These are phyloP conservation scores for Fringilla coelebs DNA, from an alignment of 2,797 vertebrate genomes.

Conservation along the genomic window DNA sequence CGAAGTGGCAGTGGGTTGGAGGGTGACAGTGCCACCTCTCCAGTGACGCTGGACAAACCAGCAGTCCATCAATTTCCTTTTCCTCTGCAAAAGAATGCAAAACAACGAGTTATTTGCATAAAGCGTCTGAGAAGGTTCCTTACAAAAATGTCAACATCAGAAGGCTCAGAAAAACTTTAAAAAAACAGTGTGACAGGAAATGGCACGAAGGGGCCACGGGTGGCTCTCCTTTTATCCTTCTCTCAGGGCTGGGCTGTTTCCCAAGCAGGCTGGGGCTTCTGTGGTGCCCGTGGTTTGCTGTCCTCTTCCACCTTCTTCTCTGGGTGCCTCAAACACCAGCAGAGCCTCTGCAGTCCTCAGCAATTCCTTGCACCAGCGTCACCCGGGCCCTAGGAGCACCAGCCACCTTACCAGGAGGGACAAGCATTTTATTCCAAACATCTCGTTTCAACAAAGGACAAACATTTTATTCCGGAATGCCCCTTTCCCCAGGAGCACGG, in stretches of 20 bases:
- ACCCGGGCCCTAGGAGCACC: neutral
- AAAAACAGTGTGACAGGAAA: neutral
- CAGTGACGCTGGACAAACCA: too few species aligned
- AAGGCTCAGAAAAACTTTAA: too few species aligned
- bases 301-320: neutral
- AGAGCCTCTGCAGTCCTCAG: neutral
- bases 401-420: neutral
- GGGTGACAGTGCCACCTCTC: too few species aligned
- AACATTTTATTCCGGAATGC: neutral
- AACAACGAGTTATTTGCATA: too few species aligned
- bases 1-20: too few species aligned
- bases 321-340: neutral
- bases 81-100: too few species aligned
- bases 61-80: too few species aligned
- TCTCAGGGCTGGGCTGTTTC: neutral
- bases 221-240: neutral
- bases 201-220: neutral
- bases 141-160: too few species aligned
- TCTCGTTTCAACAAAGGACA: neutral
- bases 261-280: rapidly evolving
- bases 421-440: too few species aligned
- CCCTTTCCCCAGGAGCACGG: rapidly evolving
- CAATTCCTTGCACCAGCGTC: rapidly evolving
- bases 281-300: rapidly evolving
- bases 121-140: too few species aligned